phyloP scores from a whole-genome alignment of 2,797 vertebrate species.

The Dromococcyx pavoninus region DNA sequence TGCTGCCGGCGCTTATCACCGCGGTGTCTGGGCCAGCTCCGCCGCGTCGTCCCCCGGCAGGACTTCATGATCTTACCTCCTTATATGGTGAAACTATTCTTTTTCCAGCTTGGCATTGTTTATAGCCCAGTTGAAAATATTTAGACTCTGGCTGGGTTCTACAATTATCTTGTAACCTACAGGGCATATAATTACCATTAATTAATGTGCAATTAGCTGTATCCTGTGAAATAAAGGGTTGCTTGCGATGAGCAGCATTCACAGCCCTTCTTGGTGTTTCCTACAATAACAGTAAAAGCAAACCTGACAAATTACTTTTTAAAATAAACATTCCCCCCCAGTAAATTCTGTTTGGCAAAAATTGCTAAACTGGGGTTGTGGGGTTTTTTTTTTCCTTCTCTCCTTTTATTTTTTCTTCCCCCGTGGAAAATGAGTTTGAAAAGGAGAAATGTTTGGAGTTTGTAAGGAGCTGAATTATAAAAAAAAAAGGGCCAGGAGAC shows the following conservation, averaged over 20 bases:
- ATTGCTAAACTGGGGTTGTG: not conserved
- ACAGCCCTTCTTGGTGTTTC: not conserved
- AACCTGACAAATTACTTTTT: not conserved
- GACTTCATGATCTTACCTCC: not conserved
- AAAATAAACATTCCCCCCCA: not conserved
- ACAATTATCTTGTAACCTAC: slow-evolving; percentile 4
- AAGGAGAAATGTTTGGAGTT: slow-evolving; percentile 6
- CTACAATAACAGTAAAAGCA: not conserved
- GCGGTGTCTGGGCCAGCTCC: not conserved
- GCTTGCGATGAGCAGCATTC: not conserved
- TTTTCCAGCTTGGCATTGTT: slow-evolving; percentile 55
- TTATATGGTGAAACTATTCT: slow-evolving; percentile 64
- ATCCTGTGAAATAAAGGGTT: not conserved
- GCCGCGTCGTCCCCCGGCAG: not conserved
- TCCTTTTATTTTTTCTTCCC: too few species aligned
- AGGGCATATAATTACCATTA: not conserved
- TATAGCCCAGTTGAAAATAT: slow-evolving; percentile 21
- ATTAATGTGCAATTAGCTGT: not conserved
- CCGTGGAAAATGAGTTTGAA: not conserved
- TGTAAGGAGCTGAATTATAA: not conserved
- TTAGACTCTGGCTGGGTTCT: slow-evolving; percentile 31
- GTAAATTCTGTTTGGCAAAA: not conserved
- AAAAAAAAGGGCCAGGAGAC: not conserved
- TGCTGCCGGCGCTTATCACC: not conserved
- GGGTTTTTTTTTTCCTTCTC: not conserved